Evolutionary conservation across 1,140 invertebrate genomes (phyloP).

Genomic region (Bradysia coprophila): DNA sequence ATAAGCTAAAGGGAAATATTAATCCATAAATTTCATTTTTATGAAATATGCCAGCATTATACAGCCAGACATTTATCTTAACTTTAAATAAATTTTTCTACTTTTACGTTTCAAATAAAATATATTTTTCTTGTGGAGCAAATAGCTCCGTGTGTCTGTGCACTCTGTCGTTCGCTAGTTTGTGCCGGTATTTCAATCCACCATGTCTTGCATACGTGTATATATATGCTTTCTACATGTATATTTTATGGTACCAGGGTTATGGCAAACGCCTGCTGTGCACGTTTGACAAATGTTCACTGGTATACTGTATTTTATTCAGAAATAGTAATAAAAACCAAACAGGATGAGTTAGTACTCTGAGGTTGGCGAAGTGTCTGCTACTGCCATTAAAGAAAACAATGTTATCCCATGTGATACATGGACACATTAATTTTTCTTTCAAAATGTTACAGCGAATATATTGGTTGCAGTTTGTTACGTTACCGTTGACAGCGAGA

Average conservation of each 20-base stretch:
- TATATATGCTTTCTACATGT: not conserved
- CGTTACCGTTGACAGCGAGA: no score
- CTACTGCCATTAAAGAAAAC: constrained; percentile 1
- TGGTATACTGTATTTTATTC: constrained; percentile 1
- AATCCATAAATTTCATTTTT: not conserved
- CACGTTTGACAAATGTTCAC: constrained; percentile 2
- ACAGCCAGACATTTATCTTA: not conserved
- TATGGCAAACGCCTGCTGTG: not conserved
- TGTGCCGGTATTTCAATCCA: no score
- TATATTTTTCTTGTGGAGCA: no score
- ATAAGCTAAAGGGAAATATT: not conserved
- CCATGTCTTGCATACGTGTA: no score
- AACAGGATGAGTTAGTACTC: not conserved
- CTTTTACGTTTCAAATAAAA: not conserved
- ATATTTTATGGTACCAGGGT: not conserved
- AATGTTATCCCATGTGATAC: constrained; percentile 2
- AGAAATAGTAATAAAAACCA: not conserved
- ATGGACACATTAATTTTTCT: constrained; percentile 1
- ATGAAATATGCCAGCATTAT: not conserved
- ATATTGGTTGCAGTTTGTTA: no score
- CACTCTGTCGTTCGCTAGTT: no score
- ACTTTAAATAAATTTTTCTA: not conserved
- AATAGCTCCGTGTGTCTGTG: no score
- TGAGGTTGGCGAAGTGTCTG: constrained; percentile 1
- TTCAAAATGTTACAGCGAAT: not conserved